phyloP scores from a whole-genome alignment of 1,140 invertebrate species.

The Gryon sp. region DNA sequence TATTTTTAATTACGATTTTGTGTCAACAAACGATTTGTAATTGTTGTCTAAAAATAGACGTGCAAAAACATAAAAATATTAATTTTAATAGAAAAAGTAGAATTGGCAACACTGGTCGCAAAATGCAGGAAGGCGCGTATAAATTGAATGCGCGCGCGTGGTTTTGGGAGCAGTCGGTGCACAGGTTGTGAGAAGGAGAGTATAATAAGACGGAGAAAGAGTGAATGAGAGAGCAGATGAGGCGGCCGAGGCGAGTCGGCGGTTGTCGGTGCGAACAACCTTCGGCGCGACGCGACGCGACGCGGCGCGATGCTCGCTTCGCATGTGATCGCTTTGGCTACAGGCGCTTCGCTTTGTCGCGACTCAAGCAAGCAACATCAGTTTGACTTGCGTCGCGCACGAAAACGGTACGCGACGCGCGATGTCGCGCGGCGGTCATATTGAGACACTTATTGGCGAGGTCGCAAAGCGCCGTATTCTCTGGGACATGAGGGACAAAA shows the following conservation, averaged over 20 bases:
- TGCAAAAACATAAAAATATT: no score
- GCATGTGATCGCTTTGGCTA: slow-evolving; percentile 51
- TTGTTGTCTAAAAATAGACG: no score
- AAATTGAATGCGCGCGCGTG: background rate
- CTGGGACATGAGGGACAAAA: slow-evolving; percentile 63
- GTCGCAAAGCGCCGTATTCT: slow-evolving; percentile 46
- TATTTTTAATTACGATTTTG: no score
- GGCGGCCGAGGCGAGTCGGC: slow-evolving; percentile 11
- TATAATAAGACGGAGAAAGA: background rate
- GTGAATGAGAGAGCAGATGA: slow-evolving; percentile 14
- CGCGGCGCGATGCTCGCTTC: slow-evolving; percentile 57
- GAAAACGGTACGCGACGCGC: slow-evolving; percentile 55
- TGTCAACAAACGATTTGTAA: no score
- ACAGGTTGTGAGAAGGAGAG: slow-evolving; percentile 1
- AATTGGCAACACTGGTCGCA: slow-evolving; percentile 6
- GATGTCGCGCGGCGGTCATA: slow-evolving; percentile 58
- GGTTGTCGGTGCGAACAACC: slow-evolving; percentile 21
- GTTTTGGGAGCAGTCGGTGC: background rate
- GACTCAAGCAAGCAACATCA: slow-evolving; percentile 42
- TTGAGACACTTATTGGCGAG: slow-evolving; percentile 55
- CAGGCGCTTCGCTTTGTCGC: slow-evolving; percentile 49
- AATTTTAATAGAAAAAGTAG: background rate
- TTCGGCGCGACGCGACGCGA: slow-evolving; percentile 49
- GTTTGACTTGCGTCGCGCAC: slow-evolving; percentile 53
- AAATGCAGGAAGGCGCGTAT: no score